These are phyloP conservation scores for Anguilla obscura DNA, from an alignment of 2,797 vertebrate species.

Conservation along the genomic window DNA sequence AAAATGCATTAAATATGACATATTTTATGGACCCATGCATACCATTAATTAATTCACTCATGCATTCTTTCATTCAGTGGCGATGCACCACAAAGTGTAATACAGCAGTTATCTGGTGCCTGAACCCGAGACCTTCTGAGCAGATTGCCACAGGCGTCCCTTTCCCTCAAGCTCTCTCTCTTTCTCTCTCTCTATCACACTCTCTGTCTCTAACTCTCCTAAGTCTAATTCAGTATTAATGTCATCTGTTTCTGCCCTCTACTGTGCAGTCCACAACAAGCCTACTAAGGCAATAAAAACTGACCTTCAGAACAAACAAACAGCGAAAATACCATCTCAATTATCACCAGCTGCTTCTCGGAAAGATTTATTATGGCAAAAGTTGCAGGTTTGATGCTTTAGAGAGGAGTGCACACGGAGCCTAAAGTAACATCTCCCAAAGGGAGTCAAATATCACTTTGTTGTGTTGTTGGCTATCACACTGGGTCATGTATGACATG, in stretches of 20 bases:
- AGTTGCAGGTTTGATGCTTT: neutral
- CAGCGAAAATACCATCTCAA: neutral
- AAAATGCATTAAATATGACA: neutral
- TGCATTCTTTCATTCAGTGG: neutral
- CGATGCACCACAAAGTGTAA: neutral
- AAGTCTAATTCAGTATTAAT: neutral
- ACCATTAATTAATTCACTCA: neutral
- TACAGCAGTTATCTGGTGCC: neutral
- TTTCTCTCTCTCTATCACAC: neutral
- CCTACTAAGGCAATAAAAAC: neutral
- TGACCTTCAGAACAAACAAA: neutral
- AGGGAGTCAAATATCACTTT: neutral
- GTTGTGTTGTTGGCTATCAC: neutral
- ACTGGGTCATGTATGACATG: neutral
- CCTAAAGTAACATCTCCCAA: neutral
- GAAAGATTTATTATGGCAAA: slow-evolving; percentile 15
- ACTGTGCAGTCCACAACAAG: neutral
- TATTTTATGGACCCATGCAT: neutral
- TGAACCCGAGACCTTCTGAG: neutral
- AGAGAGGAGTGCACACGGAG: neutral
- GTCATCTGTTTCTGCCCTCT: neutral
- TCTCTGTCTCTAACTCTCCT: neutral
- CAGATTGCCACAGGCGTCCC: neutral
- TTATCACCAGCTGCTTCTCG: neutral
- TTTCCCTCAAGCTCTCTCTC: neutral